Evolutionary conservation across 2,797 vertebrate species (phyloP).

Genomic region (Moxostoma hubbsi): DNA sequence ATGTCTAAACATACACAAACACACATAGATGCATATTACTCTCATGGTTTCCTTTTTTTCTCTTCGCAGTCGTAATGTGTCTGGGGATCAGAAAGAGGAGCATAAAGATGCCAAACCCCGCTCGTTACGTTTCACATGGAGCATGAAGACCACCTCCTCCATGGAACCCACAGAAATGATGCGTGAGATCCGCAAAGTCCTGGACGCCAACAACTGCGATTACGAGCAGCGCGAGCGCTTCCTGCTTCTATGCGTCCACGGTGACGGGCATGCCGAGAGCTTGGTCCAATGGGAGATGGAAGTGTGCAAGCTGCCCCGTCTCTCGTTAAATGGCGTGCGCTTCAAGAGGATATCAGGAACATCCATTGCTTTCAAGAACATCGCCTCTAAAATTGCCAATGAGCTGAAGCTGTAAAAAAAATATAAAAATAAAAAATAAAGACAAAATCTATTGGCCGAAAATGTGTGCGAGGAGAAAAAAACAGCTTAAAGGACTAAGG

Average conservation of each 20-base stretch:
- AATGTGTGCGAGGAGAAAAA: constrained; percentile 57
- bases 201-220: constrained; percentile 90
- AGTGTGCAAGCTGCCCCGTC: constrained; percentile 91
- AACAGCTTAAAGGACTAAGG: constrained; percentile 49
- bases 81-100: constrained; percentile 87
- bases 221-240: constrained; percentile 90
- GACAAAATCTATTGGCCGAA: background rate
- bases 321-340: constrained; percentile 90
- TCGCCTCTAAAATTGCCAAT: constrained; percentile 93
- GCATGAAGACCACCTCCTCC: constrained; percentile 92
- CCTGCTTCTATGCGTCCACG: constrained; percentile 89
- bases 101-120: constrained; percentile 87
- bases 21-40: background rate
- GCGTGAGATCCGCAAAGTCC: constrained; percentile 89
- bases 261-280: constrained; percentile 84
- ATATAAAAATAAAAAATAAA: background rate
- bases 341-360: constrained; percentile 92
- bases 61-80: constrained; percentile 85
- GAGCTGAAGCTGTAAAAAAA: constrained; percentile 86
- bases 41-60: background rate
- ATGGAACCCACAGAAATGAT: constrained; percentile 90
- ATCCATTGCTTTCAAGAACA: constrained; percentile 92
- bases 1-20: background rate
- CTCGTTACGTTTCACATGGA: constrained; percentile 90
- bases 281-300: constrained; percentile 93